These are phyloP conservation scores for Gila robusta DNA, from an alignment of 2,797 vertebrate species.

Conservation along the genomic window DNA sequence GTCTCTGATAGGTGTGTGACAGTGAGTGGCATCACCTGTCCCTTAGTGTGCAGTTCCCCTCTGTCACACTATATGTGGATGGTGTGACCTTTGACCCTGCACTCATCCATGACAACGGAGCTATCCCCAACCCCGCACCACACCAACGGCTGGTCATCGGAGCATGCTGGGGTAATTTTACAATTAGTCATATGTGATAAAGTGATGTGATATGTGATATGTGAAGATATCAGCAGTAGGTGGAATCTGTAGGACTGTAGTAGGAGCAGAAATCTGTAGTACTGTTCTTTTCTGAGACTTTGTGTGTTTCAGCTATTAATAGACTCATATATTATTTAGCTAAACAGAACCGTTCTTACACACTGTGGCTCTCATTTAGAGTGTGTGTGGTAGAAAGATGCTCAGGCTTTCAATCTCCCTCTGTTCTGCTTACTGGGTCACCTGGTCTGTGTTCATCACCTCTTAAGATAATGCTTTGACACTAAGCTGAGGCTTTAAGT, in stretches of 20 bases:
- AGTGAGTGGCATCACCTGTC: constrained; percentile 98
- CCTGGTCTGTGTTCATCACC: constrained; percentile 45
- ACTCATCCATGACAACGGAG: constrained; percentile 96
- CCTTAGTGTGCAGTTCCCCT: constrained; percentile 95
- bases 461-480: constrained; percentile 24
- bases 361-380: constrained; percentile 24
- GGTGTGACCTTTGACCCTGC: constrained; percentile 97
- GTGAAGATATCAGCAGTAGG: constrained; percentile 8
- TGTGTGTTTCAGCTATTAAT: constrained; percentile 77
- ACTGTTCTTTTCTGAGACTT: constrained; percentile 57
- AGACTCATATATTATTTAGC: constrained; percentile 79
- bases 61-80: constrained; percentile 93
- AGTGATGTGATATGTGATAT: not conserved
- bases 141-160: constrained; percentile 91
- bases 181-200: not conserved
- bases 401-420: constrained; percentile 45
- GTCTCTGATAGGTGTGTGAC: constrained; percentile 87
- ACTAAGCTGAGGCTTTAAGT: not conserved
- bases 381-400: constrained; percentile 25
- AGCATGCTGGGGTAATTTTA: constrained; percentile 88
- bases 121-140: constrained; percentile 88
- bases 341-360: constrained; percentile 61
- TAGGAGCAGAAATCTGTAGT: constrained; percentile 14
- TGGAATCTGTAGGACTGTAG: constrained; percentile 6
- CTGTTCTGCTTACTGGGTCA: constrained; percentile 38